phyloP scores from a whole-genome alignment of 2,888 invertebrate species.

The Parthenolecanium corni region DNA sequence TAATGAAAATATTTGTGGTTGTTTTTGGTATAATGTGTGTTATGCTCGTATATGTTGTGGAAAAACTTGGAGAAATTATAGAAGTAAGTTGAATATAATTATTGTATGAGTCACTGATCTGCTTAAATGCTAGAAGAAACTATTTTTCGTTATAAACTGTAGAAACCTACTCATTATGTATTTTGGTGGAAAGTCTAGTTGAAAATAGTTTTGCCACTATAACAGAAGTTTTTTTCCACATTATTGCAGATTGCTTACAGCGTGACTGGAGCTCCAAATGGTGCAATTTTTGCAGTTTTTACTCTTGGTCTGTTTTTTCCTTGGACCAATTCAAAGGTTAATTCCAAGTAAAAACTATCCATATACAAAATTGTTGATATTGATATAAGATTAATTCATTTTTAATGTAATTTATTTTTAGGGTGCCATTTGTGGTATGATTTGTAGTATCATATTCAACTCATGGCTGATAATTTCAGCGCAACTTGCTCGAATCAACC shows the following conservation, averaged over 20 bases:
- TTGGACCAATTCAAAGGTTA: slow-evolving; percentile 35
- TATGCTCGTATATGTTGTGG: slow-evolving; percentile 56
- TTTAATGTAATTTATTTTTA: too few species aligned
- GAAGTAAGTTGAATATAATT: slow-evolving; percentile 31
- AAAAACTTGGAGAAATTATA: slow-evolving; percentile 56
- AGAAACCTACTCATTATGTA: not conserved
- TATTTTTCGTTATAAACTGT: too few species aligned
- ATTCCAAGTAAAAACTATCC: not conserved
- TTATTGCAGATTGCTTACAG: slow-evolving; percentile 43
- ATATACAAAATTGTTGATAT: too few species aligned
- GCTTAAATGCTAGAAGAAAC: too few species aligned
- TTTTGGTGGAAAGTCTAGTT: too few species aligned
- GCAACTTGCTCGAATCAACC: slow-evolving; percentile 20
- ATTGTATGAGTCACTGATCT: too few species aligned
- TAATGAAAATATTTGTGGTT: slow-evolving; percentile 59
- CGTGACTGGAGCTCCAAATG: slow-evolving; percentile 34
- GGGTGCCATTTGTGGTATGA: slow-evolving; percentile 32
- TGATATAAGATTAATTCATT: too few species aligned
- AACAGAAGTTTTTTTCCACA: not conserved
- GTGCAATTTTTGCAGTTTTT: slow-evolving; percentile 35
- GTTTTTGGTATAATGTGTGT: slow-evolving; percentile 54
- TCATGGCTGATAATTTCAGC: slow-evolving; percentile 31
- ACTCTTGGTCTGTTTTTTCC: slow-evolving; percentile 36
- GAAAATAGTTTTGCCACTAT: not conserved
- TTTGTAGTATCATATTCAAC: slow-evolving; percentile 30